These are phyloP conservation scores for Stichodactyla mertensii DNA, from an alignment of 64 coral and sea anemone genomes.

Conservation along the genomic window DNA sequence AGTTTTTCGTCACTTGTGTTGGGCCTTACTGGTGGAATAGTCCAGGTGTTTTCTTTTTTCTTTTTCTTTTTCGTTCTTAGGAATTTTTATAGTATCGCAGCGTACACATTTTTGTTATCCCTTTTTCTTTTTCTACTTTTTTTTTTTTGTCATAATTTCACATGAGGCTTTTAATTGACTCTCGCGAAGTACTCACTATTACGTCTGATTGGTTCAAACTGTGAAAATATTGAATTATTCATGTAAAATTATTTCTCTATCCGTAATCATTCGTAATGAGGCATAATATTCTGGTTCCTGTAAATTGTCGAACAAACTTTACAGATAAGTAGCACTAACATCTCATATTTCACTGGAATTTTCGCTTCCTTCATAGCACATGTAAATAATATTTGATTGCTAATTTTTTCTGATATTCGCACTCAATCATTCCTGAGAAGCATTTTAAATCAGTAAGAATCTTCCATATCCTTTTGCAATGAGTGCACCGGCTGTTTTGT, in stretches of 20 bases:
- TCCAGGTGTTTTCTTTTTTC: too few species aligned
- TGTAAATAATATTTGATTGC: background rate
- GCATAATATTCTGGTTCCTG: background rate
- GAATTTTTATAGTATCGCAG: too few species aligned
- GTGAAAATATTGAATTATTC: slow-evolving; percentile 1
- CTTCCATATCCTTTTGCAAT: background rate
- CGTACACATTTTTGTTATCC: too few species aligned
- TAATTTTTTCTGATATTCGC: background rate
- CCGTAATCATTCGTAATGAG: background rate
- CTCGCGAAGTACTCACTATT: background rate
- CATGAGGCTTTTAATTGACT: background rate
- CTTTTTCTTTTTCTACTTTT: too few species aligned
- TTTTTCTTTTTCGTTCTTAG: too few species aligned
- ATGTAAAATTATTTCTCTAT: background rate
- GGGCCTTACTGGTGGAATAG: too few species aligned
- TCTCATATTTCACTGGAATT: background rate
- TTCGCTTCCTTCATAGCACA: background rate
- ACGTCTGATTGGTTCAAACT: background rate
- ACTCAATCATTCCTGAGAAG: background rate
- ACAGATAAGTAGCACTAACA: background rate
- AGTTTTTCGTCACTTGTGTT: background rate
- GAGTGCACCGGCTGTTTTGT: background rate
- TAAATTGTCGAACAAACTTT: background rate
- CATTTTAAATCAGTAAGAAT: background rate
- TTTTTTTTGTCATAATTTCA: too few species aligned